These are phyloP conservation scores for Dipodomys merriami DNA, from an alignment of 2,113 vertebrate genomes.

Conservation along the genomic window DNA sequence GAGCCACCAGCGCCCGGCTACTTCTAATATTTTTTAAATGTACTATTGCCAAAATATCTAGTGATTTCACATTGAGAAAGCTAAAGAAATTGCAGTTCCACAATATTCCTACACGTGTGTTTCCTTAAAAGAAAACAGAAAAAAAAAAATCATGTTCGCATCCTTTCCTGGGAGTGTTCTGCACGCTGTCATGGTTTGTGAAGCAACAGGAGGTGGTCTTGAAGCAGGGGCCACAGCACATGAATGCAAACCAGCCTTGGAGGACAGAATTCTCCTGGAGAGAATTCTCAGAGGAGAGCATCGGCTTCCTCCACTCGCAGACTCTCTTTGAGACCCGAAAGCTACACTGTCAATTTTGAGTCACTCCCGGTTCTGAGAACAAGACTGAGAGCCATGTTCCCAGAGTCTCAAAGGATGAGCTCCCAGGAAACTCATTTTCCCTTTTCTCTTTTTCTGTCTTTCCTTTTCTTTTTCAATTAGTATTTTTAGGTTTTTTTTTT, in stretches of 20 bases:
- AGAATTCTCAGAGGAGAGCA: background rate
- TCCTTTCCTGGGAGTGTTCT: slow-evolving; percentile 61
- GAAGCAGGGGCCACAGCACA: background rate
- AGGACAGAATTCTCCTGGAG: background rate
- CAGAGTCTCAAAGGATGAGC: background rate
- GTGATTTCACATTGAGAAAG: slow-evolving; percentile 61
- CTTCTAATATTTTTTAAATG: slow-evolving; percentile 3
- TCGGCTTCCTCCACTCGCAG: background rate
- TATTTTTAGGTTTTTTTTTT: too few species aligned
- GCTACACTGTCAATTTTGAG: background rate
- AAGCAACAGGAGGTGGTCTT: slow-evolving; percentile 49
- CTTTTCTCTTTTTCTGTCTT: too few species aligned
- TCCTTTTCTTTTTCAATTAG: too few species aligned
- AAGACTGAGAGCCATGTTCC: background rate
- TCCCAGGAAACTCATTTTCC: background rate
- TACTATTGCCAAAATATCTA: slow-evolving; percentile 35
- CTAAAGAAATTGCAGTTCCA: slow-evolving; percentile 43
- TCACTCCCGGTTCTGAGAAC: slow-evolving; percentile 20
- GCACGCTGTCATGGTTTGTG: slow-evolving; percentile 76
- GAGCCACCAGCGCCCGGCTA: too few species aligned
- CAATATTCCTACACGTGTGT: slow-evolving; percentile 62
- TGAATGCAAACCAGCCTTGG: slow-evolving; percentile 42
- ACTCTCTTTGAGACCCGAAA: background rate
- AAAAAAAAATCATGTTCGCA: slow-evolving; percentile 73
- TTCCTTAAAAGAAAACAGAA: slow-evolving; percentile 63